phyloP scores from a whole-genome alignment of 2,797 vertebrate species.

The Anabacerthia variegaticeps region DNA sequence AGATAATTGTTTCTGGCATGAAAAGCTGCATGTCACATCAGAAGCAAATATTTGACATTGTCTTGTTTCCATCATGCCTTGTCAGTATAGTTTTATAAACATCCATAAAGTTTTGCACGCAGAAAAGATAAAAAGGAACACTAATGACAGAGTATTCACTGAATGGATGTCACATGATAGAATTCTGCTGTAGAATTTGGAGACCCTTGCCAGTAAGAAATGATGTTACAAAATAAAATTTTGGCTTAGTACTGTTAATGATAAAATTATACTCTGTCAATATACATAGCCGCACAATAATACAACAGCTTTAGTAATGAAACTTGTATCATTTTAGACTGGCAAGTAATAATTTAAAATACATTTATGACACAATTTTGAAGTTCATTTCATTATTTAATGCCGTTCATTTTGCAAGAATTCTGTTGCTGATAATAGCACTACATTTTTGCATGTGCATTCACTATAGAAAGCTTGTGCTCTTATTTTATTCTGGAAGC shows the following conservation, averaged over 20 bases:
- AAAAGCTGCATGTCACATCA: constrained; percentile 45
- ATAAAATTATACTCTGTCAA: constrained; percentile 75
- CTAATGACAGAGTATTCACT: constrained; percentile 37
- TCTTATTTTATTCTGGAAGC: constrained; percentile 67
- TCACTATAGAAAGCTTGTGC: constrained; percentile 25
- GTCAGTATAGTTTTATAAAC: constrained; percentile 59
- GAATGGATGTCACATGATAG: constrained; percentile 12
- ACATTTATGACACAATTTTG: constrained; percentile 76
- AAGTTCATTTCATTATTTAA: constrained; percentile 75
- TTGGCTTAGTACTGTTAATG: constrained; percentile 40
- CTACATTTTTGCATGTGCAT: constrained; percentile 32
- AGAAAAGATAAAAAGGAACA: constrained; percentile 22
- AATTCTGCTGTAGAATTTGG: constrained; percentile 1
- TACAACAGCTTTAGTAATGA: constrained; percentile 68
- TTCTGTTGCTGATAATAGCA: constrained; percentile 62
- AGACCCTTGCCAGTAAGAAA: constrained; percentile 41
- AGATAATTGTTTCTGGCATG: constrained; percentile 32
- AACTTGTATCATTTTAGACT: constrained; percentile 77
- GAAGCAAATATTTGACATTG: constrained; percentile 61
- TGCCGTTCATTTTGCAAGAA: constrained; percentile 61
- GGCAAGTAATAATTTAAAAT: constrained; percentile 76
- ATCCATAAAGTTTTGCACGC: constrained; percentile 46
- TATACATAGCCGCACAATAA: constrained; percentile 63
- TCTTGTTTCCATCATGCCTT: constrained; percentile 57
- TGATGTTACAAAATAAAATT: constrained; percentile 17